phyloP scores from a whole-genome alignment of 1,140 invertebrate genomes.

The Rhysida immarginata region DNA sequence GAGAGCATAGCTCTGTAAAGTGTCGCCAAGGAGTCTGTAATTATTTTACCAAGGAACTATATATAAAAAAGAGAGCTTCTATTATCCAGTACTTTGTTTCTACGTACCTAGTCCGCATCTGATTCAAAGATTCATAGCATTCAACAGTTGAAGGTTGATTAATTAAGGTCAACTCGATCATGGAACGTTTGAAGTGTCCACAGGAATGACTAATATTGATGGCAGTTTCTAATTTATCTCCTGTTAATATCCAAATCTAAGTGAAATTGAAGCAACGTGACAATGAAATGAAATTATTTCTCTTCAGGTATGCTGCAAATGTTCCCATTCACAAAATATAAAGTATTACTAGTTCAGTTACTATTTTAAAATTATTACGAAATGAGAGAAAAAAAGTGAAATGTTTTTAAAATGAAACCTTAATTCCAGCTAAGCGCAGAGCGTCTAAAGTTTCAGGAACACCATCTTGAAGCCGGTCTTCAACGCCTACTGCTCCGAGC shows the following conservation, averaged over 20 bases:
- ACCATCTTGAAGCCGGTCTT: constrained; percentile 65
- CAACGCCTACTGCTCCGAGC: constrained; percentile 63
- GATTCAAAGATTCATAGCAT: constrained; percentile 14
- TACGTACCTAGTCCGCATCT: too few species aligned
- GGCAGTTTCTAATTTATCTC: constrained; percentile 64
- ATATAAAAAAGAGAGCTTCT: too few species aligned
- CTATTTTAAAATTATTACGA: too few species aligned
- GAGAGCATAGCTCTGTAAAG: constrained; percentile 33
- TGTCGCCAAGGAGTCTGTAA: neutral
- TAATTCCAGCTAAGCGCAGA: constrained; percentile 53
- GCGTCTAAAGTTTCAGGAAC: constrained; percentile 60
- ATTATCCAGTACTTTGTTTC: too few species aligned
- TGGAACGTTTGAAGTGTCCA: constrained; percentile 49
- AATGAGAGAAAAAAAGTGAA: too few species aligned
- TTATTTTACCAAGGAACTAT: too few species aligned
- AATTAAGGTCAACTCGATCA: constrained; percentile 41
- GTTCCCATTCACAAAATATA: too few species aligned
- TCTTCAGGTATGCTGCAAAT: too few species aligned
- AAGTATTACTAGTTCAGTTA: too few species aligned
- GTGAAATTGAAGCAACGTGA: too few species aligned
- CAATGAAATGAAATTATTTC: too few species aligned
- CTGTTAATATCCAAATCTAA: constrained; percentile 54
- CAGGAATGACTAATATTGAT: constrained; percentile 58
- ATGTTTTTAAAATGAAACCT: too few species aligned
- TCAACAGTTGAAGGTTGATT: constrained; percentile 25